Conservation (phyloP, 2,113 vertebrate genomes). For the Drymodes brunneopygia region DNA sequence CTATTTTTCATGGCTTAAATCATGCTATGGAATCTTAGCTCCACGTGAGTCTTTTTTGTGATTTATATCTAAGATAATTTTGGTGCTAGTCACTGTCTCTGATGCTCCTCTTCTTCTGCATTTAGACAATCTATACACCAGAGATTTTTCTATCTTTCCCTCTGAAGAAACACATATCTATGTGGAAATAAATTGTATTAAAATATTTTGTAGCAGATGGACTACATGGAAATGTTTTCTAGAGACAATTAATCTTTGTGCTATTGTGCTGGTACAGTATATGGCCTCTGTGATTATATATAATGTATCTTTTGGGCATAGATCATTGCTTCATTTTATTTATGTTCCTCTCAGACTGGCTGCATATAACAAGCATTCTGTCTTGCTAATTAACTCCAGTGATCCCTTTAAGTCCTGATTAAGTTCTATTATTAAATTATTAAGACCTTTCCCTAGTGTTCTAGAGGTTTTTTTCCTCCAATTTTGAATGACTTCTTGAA, state of each 20-base stretch:
- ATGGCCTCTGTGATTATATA: not conserved
- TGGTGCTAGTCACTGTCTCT: not conserved
- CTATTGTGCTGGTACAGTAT: not conserved
- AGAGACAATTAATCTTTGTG: not conserved
- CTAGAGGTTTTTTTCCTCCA: not conserved
- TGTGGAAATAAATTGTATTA: not conserved
- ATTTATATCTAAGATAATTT: not conserved
- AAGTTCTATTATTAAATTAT: constrained; percentile 40
- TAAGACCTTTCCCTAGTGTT: not conserved
- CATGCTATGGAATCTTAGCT: not conserved
- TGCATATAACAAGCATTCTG: not conserved
- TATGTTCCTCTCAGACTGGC: not conserved
- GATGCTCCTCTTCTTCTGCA: not conserved
- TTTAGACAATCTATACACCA: not conserved
- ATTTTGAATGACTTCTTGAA: not conserved
- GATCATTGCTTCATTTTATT: constrained; percentile 14
- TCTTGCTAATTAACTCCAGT: constrained; percentile 42
- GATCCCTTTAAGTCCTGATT: constrained; percentile 14
- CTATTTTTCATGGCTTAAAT: not conserved
- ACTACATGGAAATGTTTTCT: not conserved
- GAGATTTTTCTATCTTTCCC: not conserved
- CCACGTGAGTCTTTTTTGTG: not conserved
- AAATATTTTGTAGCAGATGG: not conserved
- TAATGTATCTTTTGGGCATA: not conserved
- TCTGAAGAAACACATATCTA: not conserved